phyloP scores from a whole-genome alignment of 2,797 vertebrate genomes.

The Echeneis naucrates region DNA sequence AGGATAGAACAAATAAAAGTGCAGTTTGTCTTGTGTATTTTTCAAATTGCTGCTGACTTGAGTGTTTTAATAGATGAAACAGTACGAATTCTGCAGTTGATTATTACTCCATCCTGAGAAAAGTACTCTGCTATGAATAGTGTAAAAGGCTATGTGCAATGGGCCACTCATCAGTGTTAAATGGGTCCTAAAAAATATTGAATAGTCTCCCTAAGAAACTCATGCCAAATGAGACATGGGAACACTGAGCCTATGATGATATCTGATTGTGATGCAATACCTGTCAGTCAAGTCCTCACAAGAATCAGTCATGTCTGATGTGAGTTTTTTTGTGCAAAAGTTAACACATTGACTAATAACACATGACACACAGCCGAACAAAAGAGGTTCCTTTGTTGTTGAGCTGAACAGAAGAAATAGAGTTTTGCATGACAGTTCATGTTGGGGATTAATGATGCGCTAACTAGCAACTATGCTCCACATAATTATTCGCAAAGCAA shows the following conservation, averaged over 20 bases:
- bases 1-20: neutral
- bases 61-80: conserved; percentile 17
- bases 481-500: conserved; percentile 24
- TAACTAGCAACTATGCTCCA: conserved; percentile 8
- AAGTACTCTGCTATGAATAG: conserved; percentile 6
- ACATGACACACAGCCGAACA: conserved; percentile 1
- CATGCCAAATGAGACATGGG: neutral
- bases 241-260: neutral
- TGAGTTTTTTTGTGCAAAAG: neutral
- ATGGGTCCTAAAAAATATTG: conserved; percentile 20
- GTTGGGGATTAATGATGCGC: conserved; percentile 8
- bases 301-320: conserved; percentile 4
- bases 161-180: neutral
- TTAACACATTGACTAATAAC: neutral
- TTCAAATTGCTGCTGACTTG: conserved; percentile 21
- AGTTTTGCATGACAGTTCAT: conserved; percentile 6
- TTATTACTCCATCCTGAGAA: neutral
- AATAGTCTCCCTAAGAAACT: no score
- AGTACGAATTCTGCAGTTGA: conserved; percentile 1
- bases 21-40: neutral
- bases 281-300: neutral
- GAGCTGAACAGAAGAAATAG: conserved; percentile 6
- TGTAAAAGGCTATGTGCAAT: conserved; percentile 4
- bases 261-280: neutral
- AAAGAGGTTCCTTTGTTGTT: neutral